A percentile compares a stretch with the other conserved stretches of the same genome.
Evolutionary conservation across 2,888 invertebrate genomes (phyloP).

Genomic region (Acheta domesticus): DNA sequence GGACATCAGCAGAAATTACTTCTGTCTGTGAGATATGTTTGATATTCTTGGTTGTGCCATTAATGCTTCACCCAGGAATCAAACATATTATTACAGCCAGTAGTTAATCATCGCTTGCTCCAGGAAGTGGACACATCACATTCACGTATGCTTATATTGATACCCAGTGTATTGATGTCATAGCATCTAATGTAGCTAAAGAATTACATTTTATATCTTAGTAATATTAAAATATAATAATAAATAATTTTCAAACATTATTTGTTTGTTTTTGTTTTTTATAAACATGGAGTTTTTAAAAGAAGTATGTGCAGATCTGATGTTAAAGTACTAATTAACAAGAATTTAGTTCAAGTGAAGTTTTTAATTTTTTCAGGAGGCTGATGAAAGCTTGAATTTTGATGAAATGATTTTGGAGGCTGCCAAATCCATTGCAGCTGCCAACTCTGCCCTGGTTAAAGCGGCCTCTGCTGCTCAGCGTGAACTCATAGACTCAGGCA

Average conservation of each 20-base stretch:
- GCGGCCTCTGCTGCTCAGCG: slow-evolving; percentile 96
- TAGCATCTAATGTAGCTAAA: too few species aligned
- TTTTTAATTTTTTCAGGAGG: slow-evolving; percentile 57
- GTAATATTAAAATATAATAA: too few species aligned
- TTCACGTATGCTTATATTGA: too few species aligned
- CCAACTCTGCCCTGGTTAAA: slow-evolving; percentile 92
- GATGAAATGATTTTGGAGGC: slow-evolving; percentile 99
- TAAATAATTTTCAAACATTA: too few species aligned
- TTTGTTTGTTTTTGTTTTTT: too few species aligned
- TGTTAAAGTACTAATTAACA: too few species aligned
- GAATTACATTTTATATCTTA: too few species aligned
- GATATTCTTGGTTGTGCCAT: slow-evolving; percentile 99
- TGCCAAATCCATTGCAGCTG: slow-evolving; percentile 94
- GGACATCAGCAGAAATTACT: background rate
- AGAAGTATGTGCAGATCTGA: too few species aligned
- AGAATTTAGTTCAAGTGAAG: too few species aligned
- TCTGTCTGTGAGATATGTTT: slow-evolving; percentile 95
- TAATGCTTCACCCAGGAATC: slow-evolving; percentile 91
- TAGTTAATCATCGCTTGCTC: slow-evolving; percentile 33
- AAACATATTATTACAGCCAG: slow-evolving; percentile 96
- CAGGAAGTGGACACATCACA: background rate
- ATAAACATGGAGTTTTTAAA: too few species aligned
- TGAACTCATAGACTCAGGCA: slow-evolving; percentile 87
- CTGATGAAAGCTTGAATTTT: slow-evolving; percentile 92
- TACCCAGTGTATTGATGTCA: too few species aligned